These are phyloP conservation scores for Ridgeia piscesae DNA, from an alignment of 1,140 invertebrate genomes.

Conservation along the genomic window DNA sequence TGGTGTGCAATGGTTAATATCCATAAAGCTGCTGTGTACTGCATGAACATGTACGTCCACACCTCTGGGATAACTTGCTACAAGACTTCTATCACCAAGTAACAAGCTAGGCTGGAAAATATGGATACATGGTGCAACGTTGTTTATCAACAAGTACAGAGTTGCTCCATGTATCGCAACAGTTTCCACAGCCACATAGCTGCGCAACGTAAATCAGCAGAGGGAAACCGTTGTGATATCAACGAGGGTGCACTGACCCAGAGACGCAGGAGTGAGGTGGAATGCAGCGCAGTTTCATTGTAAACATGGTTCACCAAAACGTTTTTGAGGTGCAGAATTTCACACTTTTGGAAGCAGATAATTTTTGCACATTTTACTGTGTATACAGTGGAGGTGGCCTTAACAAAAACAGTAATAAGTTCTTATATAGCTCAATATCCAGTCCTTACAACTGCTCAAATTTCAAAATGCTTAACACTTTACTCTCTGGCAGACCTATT, in stretches of 20 bases:
- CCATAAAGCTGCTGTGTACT: background rate
- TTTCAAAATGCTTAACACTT: no score
- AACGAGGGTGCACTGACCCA: background rate
- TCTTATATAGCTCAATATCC: no score
- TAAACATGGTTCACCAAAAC: no score
- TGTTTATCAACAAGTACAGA: background rate
- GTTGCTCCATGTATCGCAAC: background rate
- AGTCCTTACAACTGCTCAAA: no score
- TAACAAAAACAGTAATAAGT: no score
- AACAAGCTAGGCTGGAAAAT: background rate
- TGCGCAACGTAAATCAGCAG: background rate
- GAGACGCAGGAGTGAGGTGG: background rate
- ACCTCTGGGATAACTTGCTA: background rate
- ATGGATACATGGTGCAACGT: background rate
- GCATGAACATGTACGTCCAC: background rate
- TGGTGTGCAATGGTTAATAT: background rate
- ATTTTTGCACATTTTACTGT: no score
- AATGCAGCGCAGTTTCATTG: no score
- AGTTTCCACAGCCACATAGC: background rate
- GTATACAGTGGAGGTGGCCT: no score
- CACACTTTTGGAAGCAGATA: no score
- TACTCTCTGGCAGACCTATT: no score
- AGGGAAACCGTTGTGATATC: background rate
- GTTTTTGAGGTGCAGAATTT: no score
- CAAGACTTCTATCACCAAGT: background rate